Conservation (phyloP, 1,140 invertebrate species). For the Hylaeus anthracinus region DNA sequence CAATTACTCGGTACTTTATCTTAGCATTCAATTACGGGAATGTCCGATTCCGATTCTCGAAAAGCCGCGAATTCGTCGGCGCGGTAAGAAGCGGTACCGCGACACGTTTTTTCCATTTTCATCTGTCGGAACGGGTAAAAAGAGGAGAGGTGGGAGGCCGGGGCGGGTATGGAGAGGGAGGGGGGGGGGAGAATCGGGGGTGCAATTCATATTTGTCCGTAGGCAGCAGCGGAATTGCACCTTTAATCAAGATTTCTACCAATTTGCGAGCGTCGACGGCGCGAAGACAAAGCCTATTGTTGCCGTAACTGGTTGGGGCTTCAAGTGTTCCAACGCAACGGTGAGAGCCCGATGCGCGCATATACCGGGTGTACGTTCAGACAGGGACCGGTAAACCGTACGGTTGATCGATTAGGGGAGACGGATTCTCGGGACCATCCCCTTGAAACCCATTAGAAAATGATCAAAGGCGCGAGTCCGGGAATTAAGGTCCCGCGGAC, state of each 20-base stretch:
- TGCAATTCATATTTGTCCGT: slow-evolving; percentile 76
- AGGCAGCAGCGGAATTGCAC: slow-evolving; percentile 77
- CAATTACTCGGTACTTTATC: too few species aligned
- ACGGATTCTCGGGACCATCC: neutral
- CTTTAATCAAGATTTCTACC: slow-evolving; percentile 82
- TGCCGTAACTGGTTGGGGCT: slow-evolving; percentile 81
- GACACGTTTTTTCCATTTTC: slow-evolving; percentile 65
- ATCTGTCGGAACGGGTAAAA: slow-evolving; percentile 54
- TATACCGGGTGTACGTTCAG: slow-evolving; percentile 67
- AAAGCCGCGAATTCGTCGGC: slow-evolving; percentile 23
- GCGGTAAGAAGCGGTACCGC: slow-evolving; percentile 34
- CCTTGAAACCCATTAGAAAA: neutral
- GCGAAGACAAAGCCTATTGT: slow-evolving; percentile 81
- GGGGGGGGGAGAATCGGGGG: slow-evolving; percentile 62
- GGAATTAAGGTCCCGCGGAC: neutral
- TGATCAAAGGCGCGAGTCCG: neutral
- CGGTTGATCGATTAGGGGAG: neutral
- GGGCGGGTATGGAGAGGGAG: neutral
- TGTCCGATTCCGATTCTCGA: slow-evolving; percentile 36
- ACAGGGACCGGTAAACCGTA: neutral
- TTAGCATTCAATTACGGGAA: too few species aligned
- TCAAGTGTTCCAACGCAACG: slow-evolving; percentile 79
- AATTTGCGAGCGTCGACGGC: slow-evolving; percentile 80
- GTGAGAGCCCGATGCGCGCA: slow-evolving; percentile 64
- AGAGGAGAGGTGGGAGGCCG: slow-evolving; percentile 28